Base-by-base conservation (phyloP, 2,797 vertebrate genomes). In the Arremon brunneinucha region DNA sequence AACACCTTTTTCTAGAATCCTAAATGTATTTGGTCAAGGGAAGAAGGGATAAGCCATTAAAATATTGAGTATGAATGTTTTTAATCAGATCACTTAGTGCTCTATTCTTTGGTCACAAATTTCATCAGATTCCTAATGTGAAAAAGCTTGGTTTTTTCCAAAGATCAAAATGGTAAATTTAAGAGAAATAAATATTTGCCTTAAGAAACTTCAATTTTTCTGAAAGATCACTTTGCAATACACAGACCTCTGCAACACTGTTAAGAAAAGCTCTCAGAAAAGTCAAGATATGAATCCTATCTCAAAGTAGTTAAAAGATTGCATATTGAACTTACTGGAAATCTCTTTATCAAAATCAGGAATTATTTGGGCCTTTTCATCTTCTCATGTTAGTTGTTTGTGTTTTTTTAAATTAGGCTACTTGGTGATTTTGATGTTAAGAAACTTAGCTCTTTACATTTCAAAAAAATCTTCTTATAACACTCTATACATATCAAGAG, bases 141-240 rank as follows among this genome's bases (percentile, higher is more conserved):
- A 19, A 80, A 80, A 78, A 52, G 1, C 8, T 44, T 12, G 1
- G 0, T 1, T 35, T 24, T 83, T 70, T 34, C 5, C 9, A 34
- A 83, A 76, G 1, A 3, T 35, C 37, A 88, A 93, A 81, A 63
- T 16, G 3, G 4, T 18, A 37, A 30, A 60, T 81, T 68, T 87
- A 41, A 80, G 6, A 76, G 9, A 80, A 87, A 71, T 27, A 65
- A 80, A 75, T 64, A 49, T 46, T 65, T 11, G 1, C 10, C 24
- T 49, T 72, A 11, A 72, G 11, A 76, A 80, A 27, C 1, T 23
- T 41, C 2, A 18, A 1, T 39, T 92, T 86, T 76, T 55, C 59
- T 60, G 46, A 47, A 62, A 77, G 16, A 37, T 65, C 15, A 35
- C 4, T 81, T 90, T 94, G 83, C 18, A 46, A 12, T 59, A 39